Base-by-base conservation (phyloP, 1,140 invertebrate species). In the Temnothorax curvispinosus region DNA sequence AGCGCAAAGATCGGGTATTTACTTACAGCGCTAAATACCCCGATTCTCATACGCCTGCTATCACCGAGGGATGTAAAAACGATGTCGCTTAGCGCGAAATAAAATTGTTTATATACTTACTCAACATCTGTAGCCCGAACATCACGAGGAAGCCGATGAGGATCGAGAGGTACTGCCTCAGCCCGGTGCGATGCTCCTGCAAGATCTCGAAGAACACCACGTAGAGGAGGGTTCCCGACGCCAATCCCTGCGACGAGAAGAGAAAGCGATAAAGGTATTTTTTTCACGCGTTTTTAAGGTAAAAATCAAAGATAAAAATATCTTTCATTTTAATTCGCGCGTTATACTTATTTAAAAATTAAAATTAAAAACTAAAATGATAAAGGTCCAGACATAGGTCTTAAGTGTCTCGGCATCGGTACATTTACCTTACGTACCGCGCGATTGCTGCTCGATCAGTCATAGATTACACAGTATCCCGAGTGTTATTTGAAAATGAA, bases 131-230 rank as follows among this genome's bases (percentile, higher is more conserved):
- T 6, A 96, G 87, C 1, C 92, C 94, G 18, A 95, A 93, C 95
- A 96, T 96, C 3, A 95, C 35, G 0, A 89, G 8, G 72, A 95
- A 96, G 0, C 95, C 95, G 15, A 94, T 52, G 44, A 95, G 72
- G 32, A 96, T 94, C 0, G 95, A 94, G 1, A 95, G 0, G 60
- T 95, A 94, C 60, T 96, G 95, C 5, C 84, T 52, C 1, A 96
- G 67, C 1, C 94, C 95, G 76, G 89, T 94, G n/a, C 95, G 93
- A 60, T 96, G 95, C 52, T 96, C 95, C 86, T 96, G 96, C 13
- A 97, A 92, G 32, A 97, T 96, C 93, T 97, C 97, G 91, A 97
- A 97, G 91, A 97, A 97, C 3, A 97, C 96, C 0, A 97, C 97
- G 92, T 97, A 97, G 0, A 97, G 91, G 11, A 97, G 92, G 0